Conservation (phyloP, 2,888 invertebrate genomes). For the Clostera curtula region DNA sequence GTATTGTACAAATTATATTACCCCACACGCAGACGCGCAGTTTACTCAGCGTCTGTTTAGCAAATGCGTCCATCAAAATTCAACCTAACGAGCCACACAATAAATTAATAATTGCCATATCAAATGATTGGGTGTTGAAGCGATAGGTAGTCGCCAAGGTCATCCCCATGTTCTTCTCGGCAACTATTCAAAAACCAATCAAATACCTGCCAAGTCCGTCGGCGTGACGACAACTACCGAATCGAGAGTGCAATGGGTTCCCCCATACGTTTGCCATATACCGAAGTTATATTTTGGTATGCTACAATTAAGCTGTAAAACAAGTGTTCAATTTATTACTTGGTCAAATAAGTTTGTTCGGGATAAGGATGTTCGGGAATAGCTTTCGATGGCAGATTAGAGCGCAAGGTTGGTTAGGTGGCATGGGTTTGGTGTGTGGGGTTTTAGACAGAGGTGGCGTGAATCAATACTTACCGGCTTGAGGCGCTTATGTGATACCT, state of each 20-base stretch:
- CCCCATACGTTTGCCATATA: conserved; percentile 67
- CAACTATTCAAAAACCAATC: conserved; percentile 69
- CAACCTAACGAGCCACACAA: too few relatives aligned
- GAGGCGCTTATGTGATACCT: conserved; percentile 72
- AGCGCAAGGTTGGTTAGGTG: conserved; percentile 9
- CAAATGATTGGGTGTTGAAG: too few relatives aligned
- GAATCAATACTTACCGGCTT: conserved; percentile 70
- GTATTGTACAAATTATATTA: too few relatives aligned
- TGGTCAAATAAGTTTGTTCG: conserved; percentile 30
- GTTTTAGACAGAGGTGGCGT: too few relatives aligned
- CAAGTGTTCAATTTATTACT: conserved; percentile 70
- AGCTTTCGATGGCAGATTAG: too few relatives aligned
- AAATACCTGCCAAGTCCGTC: conserved; percentile 73
- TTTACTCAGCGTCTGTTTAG: too few relatives aligned
- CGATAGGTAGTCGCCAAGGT: too few relatives aligned
- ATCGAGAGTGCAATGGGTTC: conserved; percentile 62
- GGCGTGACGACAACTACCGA: conserved; percentile 70
- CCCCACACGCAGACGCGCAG: too few relatives aligned
- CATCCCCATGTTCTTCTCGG: conserved; percentile 30
- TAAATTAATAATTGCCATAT: too few relatives aligned
- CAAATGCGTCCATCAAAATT: too few relatives aligned
- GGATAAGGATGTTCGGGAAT: conserved; percentile 15
- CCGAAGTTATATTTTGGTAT: conserved; percentile 69
- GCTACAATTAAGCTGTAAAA: conserved; percentile 69
- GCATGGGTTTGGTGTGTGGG: conserved; percentile 13